phyloP scores from a whole-genome alignment of 2,797 vertebrate species.

The Paramormyrops hopkinsi region DNA sequence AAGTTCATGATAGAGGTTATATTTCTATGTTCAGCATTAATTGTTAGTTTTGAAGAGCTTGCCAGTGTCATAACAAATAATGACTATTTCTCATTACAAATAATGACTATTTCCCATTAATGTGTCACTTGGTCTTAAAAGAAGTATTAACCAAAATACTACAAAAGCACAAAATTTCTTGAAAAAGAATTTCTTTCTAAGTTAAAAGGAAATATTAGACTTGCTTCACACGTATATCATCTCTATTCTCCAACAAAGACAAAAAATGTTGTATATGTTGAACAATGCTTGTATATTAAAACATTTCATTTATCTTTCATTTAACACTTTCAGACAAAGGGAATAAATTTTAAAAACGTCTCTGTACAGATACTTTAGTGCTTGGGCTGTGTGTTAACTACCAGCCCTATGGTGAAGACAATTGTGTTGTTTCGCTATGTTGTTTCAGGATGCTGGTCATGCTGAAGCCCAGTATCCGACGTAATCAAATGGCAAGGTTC shows the following conservation, averaged over 20 bases:
- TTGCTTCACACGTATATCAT: not conserved
- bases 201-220: not conserved
- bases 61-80: slow-evolving; percentile 36
- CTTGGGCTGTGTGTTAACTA: not conserved
- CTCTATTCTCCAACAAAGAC: not conserved
- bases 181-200: not conserved
- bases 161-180: not conserved
- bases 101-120: slow-evolving; percentile 42
- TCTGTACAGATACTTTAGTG: not conserved
- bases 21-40: not conserved
- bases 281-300: not conserved
- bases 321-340: not conserved
- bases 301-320: not conserved
- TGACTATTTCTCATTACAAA: slow-evolving; percentile 38
- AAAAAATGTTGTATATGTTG: not conserved
- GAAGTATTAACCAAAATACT: slow-evolving; percentile 1
- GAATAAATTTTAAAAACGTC: not conserved
- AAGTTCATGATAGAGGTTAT: not conserved
- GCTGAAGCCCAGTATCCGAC: not conserved
- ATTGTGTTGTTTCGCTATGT: not conserved
- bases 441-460: not conserved
- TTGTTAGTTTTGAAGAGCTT: not conserved
- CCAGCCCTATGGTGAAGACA: not conserved
- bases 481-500: not conserved
- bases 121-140: slow-evolving; percentile 23